Conservation (phyloP, 64 coral and sea anemone species). For the Stichodactyla mertensii region DNA sequence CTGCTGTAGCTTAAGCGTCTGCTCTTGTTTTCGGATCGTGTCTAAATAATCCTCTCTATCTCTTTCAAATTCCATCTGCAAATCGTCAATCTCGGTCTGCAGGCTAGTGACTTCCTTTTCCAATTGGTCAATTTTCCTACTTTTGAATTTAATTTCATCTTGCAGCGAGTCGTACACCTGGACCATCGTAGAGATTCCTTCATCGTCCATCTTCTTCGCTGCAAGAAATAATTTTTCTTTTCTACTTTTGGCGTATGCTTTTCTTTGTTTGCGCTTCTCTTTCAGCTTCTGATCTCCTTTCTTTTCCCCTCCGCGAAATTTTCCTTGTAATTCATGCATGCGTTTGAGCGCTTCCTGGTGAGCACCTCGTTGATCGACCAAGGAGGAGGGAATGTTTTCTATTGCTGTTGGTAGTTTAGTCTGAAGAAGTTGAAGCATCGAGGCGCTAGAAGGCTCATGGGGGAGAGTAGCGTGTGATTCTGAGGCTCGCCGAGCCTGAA, state of each 20-base stretch:
- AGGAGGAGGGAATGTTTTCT: not conserved
- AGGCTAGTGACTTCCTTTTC: constrained; percentile 47
- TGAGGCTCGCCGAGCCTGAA: not conserved
- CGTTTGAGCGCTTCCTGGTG: constrained; percentile 28
- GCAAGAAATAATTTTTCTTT: constrained; percentile 72
- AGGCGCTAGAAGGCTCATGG: not conserved
- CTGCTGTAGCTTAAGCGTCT: constrained; percentile 74
- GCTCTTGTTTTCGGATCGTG: constrained; percentile 88
- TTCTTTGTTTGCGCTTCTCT: constrained; percentile 81
- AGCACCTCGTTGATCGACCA: not conserved
- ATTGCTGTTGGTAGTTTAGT: not conserved
- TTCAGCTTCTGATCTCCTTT: constrained; percentile 83
- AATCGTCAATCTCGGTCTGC: constrained; percentile 71
- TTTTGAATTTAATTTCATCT: constrained; percentile 89
- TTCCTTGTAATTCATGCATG: constrained; percentile 68
- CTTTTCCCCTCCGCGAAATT: constrained; percentile 82
- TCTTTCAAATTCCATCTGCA: constrained; percentile 81
- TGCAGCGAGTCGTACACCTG: constrained; percentile 92
- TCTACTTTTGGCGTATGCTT: constrained; percentile 54
- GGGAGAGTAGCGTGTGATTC: not conserved
- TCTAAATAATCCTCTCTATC: constrained; percentile 84
- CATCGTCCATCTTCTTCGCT: constrained; percentile 75
- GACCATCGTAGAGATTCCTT: constrained; percentile 64
- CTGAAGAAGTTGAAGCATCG: not conserved
- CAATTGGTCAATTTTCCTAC: constrained; percentile 43